Evolutionary conservation across 2,888 invertebrate species (phyloP), one percentile per base, ranked within the genome.

Genomic region (Catocala nupta): DNA sequence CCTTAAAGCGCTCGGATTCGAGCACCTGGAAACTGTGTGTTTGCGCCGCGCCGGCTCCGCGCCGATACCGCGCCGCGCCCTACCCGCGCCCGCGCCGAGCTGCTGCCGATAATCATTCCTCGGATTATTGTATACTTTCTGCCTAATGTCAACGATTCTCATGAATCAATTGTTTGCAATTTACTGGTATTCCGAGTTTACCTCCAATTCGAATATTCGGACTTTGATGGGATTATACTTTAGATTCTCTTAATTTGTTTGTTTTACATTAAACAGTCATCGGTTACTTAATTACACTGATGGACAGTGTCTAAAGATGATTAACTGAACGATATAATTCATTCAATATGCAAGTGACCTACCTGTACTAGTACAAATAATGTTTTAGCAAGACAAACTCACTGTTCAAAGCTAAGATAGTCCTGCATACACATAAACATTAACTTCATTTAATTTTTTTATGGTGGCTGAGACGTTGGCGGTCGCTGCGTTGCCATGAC

Each of bases 1-100:
- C 94, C 94, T 94, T 94, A 94, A 94, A 94, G 94, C 94, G 92
- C 89, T 87, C 83, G 90, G 92, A 89, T 91, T 86, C 85, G 85
- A 89, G 89, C 93, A 94, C 94, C 94, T 94, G 94, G 90, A 91
- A 92, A 92, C 89, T 89, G 90, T 89, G 88, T 92, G 90, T 90
- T 88, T 85, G 87, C 86, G 81, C 82, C 83, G 80, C 79, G 77
- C 80, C 78, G 83, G 78, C 67, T 75, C 69, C 78, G 78, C 59
- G 58, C 68, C 71, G 70, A 75, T 60, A 76, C 79, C 81, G 80
- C 77, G 76, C 77, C 74, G 80, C 78, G 69, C 78, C 79, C 81
- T 79, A 76, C 75, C 77, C 74, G 80, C 78, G 69, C 78, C 59
- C 76, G 80, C 70, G 68, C 68, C 66, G 59, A 64, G 51, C 71